phyloP scores from a whole-genome alignment of 2,113 vertebrate species.

The Spheniscus mendiculus region DNA sequence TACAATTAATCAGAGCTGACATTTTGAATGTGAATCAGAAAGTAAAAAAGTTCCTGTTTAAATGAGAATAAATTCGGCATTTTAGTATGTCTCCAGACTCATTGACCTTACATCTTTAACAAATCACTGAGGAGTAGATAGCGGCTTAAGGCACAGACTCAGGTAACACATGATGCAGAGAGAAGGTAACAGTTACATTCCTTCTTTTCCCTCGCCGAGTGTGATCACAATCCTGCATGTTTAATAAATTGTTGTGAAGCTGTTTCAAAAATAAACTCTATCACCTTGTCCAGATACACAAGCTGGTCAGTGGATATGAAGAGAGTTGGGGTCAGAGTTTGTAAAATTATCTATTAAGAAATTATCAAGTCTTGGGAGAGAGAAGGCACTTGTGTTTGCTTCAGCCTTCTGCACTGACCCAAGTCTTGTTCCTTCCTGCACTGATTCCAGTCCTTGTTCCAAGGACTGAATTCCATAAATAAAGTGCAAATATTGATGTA shows the following conservation, averaged over 20 bases:
- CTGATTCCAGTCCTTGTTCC: no score
- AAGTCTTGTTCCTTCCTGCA: background rate
- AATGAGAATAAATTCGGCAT: background rate
- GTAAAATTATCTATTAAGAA: background rate
- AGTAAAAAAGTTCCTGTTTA: background rate
- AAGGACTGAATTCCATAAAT: background rate
- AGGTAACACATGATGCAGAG: background rate
- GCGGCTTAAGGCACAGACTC: background rate
- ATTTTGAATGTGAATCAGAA: background rate
- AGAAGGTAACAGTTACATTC: background rate
- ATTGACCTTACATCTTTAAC: background rate
- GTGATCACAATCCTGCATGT: background rate
- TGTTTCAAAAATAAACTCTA: background rate
- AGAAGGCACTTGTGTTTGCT: background rate
- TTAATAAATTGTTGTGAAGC: background rate
- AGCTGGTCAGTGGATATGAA: background rate
- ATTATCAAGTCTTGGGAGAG: background rate
- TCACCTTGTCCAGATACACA: background rate
- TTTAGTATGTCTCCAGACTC: background rate
- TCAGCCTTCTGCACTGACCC: background rate
- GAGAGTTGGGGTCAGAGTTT: background rate
- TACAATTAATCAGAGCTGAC: background rate
- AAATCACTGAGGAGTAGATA: background rate
- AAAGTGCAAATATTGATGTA: background rate
- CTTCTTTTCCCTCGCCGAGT: background rate